These are phyloP conservation scores for Sebastes nivosus DNA, from an alignment of 2,797 vertebrate genomes.

Conservation along the genomic window DNA sequence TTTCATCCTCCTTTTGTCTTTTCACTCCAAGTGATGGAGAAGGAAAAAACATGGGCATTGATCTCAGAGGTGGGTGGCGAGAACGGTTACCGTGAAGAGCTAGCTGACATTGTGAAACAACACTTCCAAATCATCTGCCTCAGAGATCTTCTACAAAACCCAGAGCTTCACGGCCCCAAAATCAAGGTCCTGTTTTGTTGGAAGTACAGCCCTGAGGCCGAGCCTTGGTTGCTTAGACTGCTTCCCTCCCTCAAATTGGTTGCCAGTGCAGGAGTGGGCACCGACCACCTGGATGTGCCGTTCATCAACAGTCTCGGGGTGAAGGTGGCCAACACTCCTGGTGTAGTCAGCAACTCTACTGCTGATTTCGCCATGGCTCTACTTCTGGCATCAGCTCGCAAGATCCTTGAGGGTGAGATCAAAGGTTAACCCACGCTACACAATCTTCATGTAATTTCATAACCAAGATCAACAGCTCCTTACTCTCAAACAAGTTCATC, in stretches of 20 bases:
- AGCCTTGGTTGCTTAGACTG: slow-evolving; percentile 67
- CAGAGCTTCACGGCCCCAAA: slow-evolving; percentile 59
- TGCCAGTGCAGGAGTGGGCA: slow-evolving; percentile 74
- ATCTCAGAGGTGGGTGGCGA: slow-evolving; percentile 56
- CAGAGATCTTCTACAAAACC: slow-evolving; percentile 76
- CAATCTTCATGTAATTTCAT: background rate
- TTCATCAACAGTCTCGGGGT: slow-evolving; percentile 75
- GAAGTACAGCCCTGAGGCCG: slow-evolving; percentile 48
- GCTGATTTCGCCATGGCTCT: slow-evolving; percentile 69
- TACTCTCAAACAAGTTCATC: background rate
- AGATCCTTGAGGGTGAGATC: slow-evolving; percentile 46
- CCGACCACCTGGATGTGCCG: slow-evolving; percentile 79
- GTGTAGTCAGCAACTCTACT: slow-evolving; percentile 72
- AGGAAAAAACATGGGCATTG: slow-evolving; percentile 65
- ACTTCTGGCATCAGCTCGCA: slow-evolving; percentile 55
- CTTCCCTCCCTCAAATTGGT: slow-evolving; percentile 81
- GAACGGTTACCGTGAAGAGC: slow-evolving; percentile 61
- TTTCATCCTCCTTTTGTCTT: background rate
- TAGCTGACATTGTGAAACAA: slow-evolving; percentile 66
- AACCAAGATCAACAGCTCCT: background rate
- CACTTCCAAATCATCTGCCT: slow-evolving; percentile 73
- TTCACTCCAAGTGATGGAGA: slow-evolving; percentile 59
- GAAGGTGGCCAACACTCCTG: slow-evolving; percentile 79
- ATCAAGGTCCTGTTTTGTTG: slow-evolving; percentile 67
- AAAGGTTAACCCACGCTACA: background rate